Conservation (phyloP, 1,140 invertebrate genomes). For the Leguminivora glycinivorella region DNA sequence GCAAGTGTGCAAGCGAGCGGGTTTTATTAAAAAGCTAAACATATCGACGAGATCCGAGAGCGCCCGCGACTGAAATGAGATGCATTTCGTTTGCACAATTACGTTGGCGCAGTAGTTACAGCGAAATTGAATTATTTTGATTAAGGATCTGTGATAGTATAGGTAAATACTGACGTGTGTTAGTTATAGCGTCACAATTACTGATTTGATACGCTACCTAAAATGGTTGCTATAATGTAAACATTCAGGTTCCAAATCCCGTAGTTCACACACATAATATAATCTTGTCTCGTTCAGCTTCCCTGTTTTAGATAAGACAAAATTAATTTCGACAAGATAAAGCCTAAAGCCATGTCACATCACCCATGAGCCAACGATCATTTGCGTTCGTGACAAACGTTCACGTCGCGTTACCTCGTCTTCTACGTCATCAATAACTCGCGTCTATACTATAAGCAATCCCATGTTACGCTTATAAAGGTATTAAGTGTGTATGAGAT, state of each 20-base stretch:
- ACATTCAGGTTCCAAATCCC: too few relatives aligned
- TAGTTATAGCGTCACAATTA: too few relatives aligned
- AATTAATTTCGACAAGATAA: neutral
- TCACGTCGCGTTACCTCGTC: conserved; percentile 15
- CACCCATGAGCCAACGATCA: neutral
- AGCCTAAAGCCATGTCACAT: neutral
- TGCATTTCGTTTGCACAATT: neutral
- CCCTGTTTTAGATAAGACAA: neutral
- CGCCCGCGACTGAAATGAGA: conserved; percentile 10
- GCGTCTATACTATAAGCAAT: neutral
- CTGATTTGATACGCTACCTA: too few relatives aligned
- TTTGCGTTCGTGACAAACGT: conserved; percentile 11
- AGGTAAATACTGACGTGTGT: neutral
- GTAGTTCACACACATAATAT: too few relatives aligned
- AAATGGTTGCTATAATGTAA: too few relatives aligned
- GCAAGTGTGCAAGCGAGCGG: neutral
- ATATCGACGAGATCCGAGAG: neutral
- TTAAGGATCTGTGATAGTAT: neutral
- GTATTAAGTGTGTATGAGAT: neutral
- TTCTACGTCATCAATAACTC: conserved; percentile 9
- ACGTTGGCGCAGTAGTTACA: neutral
- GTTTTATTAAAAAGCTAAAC: conserved; percentile 19
- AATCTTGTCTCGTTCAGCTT: too few relatives aligned
- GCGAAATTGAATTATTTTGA: neutral
- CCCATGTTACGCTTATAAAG: neutral